Evolutionary conservation across 2,113 vertebrate species (phyloP).

Genomic region (Crotalus viridis): DNA sequence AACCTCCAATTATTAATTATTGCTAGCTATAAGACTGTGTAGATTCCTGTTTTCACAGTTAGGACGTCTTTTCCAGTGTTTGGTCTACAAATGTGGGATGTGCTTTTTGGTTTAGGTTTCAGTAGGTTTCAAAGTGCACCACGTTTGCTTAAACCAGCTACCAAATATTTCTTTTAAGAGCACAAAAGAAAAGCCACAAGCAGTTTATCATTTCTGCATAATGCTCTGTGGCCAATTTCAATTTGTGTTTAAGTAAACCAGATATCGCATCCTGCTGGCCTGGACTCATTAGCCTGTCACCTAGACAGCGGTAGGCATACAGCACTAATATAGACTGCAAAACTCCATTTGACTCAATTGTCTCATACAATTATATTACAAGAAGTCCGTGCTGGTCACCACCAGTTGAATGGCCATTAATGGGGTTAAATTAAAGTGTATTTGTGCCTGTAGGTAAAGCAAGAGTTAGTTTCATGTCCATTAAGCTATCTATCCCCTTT

Average conservation of each 20-base stretch:
- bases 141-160: conserved; percentile 40
- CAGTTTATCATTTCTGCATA: conserved; percentile 56
- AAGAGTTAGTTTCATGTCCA: not conserved
- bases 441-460: not conserved
- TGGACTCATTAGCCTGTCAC: conserved; percentile 19
- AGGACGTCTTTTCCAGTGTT: not conserved
- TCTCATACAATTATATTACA: conserved; percentile 11
- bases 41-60: not conserved
- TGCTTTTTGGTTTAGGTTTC: conserved; percentile 6
- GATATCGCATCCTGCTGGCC: conserved; percentile 39
- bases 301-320: conserved; percentile 6
- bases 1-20: not conserved
- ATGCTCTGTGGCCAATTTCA: conserved; percentile 54
- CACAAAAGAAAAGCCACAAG: not conserved
- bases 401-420: conserved; percentile 18
- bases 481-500: not conserved
- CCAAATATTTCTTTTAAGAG: conserved; percentile 35
- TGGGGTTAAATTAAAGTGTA: not conserved
- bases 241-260: conserved; percentile 53
- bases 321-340: not conserved
- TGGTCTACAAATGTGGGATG: not conserved
- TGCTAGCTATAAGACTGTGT: not conserved
- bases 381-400: conserved; percentile 22
- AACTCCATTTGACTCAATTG: not conserved
- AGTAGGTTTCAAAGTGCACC: conserved; percentile 49